Evolutionary conservation across 2,797 vertebrate genomes (phyloP).

Genomic region (Chaetophractus vellerosus): DNA sequence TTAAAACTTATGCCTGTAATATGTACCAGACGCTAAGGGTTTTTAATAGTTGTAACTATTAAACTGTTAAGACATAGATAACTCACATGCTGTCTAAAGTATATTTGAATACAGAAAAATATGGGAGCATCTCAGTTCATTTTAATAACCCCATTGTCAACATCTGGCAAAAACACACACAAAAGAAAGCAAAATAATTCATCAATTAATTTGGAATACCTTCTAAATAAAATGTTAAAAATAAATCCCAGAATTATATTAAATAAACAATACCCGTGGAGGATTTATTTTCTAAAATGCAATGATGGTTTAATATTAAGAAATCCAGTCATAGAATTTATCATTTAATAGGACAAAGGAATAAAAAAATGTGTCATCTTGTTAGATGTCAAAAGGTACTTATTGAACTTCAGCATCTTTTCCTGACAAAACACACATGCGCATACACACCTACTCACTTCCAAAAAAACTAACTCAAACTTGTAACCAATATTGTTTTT

Average conservation of each 20-base stretch:
- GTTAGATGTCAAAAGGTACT: background rate
- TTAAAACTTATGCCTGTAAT: background rate
- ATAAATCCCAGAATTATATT: background rate
- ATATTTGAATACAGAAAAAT: background rate
- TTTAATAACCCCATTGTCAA: background rate
- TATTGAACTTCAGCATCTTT: background rate
- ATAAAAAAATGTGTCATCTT: background rate
- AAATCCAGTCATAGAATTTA: background rate
- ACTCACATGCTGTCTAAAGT: background rate
- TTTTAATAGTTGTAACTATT: background rate
- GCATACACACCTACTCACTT: no score
- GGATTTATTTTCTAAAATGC: background rate
- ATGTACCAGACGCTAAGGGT: background rate
- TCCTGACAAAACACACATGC: background rate
- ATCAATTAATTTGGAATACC: background rate
- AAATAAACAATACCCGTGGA: background rate
- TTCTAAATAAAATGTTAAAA: conserved; percentile 11
- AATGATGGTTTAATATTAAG: background rate
- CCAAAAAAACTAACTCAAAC: background rate
- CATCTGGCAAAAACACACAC: background rate
- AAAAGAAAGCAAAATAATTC: background rate
- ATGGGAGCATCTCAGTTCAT: background rate
- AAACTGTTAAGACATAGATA: background rate
- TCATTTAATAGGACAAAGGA: background rate
- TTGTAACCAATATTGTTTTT: background rate